phyloP scores from a whole-genome alignment of 2,113 vertebrate species.

The Daphoenositta chrysoptera region DNA sequence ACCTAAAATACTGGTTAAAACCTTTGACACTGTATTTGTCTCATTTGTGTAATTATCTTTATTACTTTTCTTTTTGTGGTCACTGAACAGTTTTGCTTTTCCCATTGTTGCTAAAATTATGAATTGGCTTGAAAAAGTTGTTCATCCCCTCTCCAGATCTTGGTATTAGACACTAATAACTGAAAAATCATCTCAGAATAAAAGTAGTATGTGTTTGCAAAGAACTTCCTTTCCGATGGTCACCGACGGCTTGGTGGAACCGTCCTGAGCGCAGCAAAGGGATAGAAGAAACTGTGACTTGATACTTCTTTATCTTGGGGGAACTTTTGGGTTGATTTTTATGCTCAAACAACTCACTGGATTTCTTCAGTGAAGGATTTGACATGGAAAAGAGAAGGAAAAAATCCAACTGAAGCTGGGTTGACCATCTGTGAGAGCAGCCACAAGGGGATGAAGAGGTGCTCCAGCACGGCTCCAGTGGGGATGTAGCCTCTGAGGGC shows the following conservation, averaged over 20 bases:
- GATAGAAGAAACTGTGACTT: background rate
- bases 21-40: background rate
- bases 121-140: background rate
- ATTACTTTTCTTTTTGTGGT: background rate
- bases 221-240: background rate
- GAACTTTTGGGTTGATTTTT: background rate
- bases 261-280: rapidly evolving
- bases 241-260: background rate
- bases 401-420: background rate
- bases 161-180: background rate
- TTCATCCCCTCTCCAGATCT: background rate
- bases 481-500: background rate
- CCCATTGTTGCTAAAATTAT: background rate
- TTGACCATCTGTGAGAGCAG: background rate
- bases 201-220: background rate
- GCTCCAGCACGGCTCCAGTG: rapidly evolving
- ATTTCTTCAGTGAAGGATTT: background rate
- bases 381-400: background rate
- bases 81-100: background rate
- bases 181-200: background rate
- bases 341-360: background rate
- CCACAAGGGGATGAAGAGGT: background rate
- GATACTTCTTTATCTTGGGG: background rate
- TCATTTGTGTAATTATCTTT: background rate
- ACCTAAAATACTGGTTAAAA: background rate